Evolutionary conservation across 2,113 vertebrate genomes (phyloP).

Genomic region (Vulpes lagopus): DNA sequence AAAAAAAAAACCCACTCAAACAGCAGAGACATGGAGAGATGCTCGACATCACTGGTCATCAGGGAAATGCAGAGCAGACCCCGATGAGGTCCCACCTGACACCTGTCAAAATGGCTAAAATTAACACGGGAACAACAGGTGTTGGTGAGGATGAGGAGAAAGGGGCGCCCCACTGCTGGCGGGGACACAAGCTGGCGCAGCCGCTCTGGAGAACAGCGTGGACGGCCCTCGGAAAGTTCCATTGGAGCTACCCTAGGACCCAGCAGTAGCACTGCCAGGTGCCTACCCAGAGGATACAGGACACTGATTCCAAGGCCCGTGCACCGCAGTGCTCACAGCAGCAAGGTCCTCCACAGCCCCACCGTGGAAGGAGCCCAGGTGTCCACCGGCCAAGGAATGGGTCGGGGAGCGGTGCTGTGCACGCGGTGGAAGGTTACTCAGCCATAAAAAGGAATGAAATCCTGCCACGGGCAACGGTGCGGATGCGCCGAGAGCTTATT

Average conservation of each 20-base stretch:
- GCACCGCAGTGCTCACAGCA: not conserved
- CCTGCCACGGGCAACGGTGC: accelerated
- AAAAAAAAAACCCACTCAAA: too few relatives aligned
- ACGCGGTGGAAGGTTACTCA: not conserved
- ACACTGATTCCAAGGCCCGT: not conserved
- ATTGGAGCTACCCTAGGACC: not conserved
- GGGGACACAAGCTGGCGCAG: not conserved
- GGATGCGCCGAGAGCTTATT: not conserved
- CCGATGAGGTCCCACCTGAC: not conserved
- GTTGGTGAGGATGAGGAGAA: not conserved
- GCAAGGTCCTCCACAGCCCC: not conserved
- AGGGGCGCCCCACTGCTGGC: not conserved
- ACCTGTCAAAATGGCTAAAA: not conserved
- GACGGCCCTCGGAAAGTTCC: not conserved
- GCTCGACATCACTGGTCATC: not conserved
- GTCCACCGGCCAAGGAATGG: accelerated
- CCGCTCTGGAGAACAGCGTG: not conserved
- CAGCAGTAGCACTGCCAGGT: not conserved
- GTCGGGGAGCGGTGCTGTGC: not conserved
- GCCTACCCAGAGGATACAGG: not conserved
- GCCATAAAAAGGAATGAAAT: not conserved
- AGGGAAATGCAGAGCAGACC: not conserved
- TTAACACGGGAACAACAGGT: not conserved
- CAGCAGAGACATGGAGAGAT: too few relatives aligned
- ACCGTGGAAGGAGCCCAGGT: not conserved